Conservation (phyloP, 2,113 vertebrate genomes). For the Todiramphus saurophagus region DNA sequence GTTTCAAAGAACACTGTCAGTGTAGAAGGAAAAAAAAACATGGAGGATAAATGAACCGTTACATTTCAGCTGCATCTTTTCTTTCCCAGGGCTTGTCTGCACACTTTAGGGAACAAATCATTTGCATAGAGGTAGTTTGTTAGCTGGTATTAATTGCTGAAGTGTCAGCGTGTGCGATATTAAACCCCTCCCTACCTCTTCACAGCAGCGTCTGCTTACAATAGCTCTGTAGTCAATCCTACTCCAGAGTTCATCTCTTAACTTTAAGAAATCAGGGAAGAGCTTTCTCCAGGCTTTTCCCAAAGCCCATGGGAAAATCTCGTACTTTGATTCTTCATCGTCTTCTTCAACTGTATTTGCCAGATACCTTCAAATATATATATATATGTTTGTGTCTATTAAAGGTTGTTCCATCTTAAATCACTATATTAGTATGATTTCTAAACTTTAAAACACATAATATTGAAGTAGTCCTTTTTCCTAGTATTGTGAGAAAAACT, state of each 20-base stretch:
- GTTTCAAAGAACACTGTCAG: not conserved
- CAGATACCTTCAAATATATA: conserved; percentile 84
- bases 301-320: conserved; percentile 97
- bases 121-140: not conserved
- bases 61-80: not conserved
- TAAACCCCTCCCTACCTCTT: conserved; percentile 83
- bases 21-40: not conserved
- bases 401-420: not conserved
- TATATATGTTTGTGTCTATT: not conserved
- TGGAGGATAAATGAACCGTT: not conserved
- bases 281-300: conserved; percentile 90
- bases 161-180: not conserved
- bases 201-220: conserved; percentile 94
- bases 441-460: not conserved
- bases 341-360: conserved; percentile 99
- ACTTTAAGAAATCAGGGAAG: conserved; percentile 86
- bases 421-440: not conserved
- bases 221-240: conserved; percentile 91
- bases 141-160: not conserved
- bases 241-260: conserved; percentile 90
- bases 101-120: not conserved
- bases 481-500: not conserved
- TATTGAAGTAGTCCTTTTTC: not conserved
- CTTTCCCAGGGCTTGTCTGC: not conserved
- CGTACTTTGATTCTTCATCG: conserved; percentile 90